Conservation (phyloP, 2,113 vertebrate species). For the Muscicapa adusta region DNA sequence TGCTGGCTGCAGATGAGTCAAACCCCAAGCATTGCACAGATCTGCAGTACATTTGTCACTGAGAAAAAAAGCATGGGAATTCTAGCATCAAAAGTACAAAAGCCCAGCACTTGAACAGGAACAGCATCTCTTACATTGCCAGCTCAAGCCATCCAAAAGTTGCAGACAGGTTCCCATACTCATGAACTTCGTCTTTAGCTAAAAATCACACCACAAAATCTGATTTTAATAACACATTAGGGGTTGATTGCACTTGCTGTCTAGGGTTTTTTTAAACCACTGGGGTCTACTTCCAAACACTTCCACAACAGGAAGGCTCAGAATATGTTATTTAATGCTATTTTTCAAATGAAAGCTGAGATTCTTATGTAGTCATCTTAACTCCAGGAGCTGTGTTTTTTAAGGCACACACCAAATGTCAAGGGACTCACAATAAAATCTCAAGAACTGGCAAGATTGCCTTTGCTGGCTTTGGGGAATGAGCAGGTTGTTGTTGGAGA, state of each 20-base stretch:
- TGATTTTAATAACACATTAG: not conserved
- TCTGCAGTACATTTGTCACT: not conserved
- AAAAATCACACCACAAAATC: not conserved
- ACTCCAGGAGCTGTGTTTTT: slow-evolving; percentile 59
- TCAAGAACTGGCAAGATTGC: slow-evolving; percentile 38
- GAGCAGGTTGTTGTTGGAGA: slow-evolving; percentile 63
- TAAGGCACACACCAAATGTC: slow-evolving; percentile 50
- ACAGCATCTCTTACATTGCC: not conserved
- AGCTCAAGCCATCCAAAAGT: slow-evolving; percentile 27
- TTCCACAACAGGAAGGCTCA: slow-evolving; percentile 34
- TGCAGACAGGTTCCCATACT: slow-evolving; percentile 31
- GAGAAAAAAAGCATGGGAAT: slow-evolving; percentile 5
- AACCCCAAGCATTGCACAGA: not conserved
- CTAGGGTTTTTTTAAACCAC: not conserved
- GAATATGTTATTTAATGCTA: slow-evolving; percentile 24
- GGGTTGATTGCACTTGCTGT: not conserved
- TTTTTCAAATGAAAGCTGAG: slow-evolving; percentile 43
- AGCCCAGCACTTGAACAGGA: slow-evolving; percentile 12
- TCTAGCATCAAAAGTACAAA: slow-evolving; percentile 6
- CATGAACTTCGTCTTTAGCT: slow-evolving; percentile 8
- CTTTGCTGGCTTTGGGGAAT: slow-evolving; percentile 19
- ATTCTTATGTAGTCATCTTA: slow-evolving; percentile 40
- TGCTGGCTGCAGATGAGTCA: slow-evolving; percentile 31
- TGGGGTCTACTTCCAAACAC: slow-evolving; percentile 24
- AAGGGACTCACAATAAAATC: slow-evolving; percentile 57